Conservation (phyloP, 2,888 invertebrate species). For the Euplagia quadripunctaria region DNA sequence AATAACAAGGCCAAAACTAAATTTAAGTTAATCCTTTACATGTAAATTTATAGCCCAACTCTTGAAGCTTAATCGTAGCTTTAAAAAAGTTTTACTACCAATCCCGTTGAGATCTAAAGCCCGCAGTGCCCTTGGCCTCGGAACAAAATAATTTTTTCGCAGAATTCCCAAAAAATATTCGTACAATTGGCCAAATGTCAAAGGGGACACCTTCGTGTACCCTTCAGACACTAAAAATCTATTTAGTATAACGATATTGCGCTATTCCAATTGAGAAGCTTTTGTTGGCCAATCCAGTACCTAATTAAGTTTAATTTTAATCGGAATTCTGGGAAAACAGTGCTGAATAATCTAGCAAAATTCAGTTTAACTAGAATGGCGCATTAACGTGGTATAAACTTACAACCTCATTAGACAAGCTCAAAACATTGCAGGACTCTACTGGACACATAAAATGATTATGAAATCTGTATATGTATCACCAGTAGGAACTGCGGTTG, state of each 20-base stretch:
- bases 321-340: neutral
- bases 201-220: conserved; percentile 52
- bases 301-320: neutral
- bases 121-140: conserved; percentile 33
- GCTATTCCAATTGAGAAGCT: neutral
- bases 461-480: neutral
- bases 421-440: neutral
- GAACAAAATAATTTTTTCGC: conserved; percentile 19
- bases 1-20: neutral
- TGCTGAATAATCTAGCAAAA: neutral
- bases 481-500: neutral
- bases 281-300: neutral
- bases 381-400: neutral
- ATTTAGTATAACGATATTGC: conserved; percentile 20
- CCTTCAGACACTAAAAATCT: conserved; percentile 42
- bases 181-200: conserved; percentile 43
- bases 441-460: neutral
- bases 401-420: neutral
- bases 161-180: conserved; percentile 33
- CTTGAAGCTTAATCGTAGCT: conserved; percentile 15
- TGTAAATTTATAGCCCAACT: neutral
- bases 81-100: neutral
- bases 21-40: neutral
- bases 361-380: neutral
- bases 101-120: conserved; percentile 4